A percentile compares a stretch with the other conserved stretches of the same genome.
phyloP scores from a whole-genome alignment of 1,140 invertebrate species.

The Daktulosphaira vitifoliae region DNA sequence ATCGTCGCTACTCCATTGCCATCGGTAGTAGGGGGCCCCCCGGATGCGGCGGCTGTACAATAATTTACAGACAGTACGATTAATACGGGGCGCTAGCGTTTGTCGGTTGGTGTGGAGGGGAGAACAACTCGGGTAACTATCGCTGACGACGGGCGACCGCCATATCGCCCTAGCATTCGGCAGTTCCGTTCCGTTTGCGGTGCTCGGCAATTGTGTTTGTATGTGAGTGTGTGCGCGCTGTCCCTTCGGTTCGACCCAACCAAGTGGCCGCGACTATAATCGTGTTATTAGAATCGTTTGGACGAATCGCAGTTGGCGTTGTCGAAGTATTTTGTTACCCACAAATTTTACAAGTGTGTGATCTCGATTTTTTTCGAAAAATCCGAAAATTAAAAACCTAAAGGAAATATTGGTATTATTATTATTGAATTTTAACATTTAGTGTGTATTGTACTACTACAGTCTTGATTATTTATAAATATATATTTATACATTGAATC shows the following conservation, averaged over 20 bases:
- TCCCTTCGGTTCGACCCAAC: neutral
- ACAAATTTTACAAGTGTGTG: no score
- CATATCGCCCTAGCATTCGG: neutral
- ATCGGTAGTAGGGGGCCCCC: neutral
- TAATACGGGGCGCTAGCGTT: neutral
- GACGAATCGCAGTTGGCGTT: no score
- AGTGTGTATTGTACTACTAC: no score
- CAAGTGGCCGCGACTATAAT: neutral
- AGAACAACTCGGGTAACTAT: neutral
- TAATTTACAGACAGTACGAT: conserved; percentile 19
- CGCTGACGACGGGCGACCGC: neutral
- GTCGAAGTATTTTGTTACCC: no score
- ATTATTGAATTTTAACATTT: no score
- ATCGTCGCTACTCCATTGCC: neutral
- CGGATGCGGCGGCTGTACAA: neutral
- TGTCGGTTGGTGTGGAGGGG: neutral
- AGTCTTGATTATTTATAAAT: no score
- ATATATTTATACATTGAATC: no score
- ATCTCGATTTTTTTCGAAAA: no score
- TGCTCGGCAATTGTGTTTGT: neutral
- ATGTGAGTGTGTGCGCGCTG: neutral
- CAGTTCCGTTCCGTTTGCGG: conserved; percentile 24
- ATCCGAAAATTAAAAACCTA: no score
- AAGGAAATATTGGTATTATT: no score
- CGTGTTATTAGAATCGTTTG: no score